Base-by-base conservation (phyloP, 92 coral and sea anemone genomes). In the Scolanthus callimorphus region DNA sequence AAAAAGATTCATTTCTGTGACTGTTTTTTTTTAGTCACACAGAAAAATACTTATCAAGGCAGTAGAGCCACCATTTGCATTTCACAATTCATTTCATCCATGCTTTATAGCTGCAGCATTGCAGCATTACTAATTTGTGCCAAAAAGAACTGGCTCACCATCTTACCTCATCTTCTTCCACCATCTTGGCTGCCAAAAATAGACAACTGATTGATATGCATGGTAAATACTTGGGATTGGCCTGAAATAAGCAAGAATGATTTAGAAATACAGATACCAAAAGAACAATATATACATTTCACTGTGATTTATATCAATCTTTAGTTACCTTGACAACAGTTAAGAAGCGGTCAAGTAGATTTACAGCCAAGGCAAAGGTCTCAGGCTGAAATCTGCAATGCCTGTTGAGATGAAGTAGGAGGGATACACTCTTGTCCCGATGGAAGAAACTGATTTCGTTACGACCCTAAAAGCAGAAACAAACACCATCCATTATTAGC, bases 101-200 rank as follows among this genome's bases (percentile, higher is more conserved):
- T n/a, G n/a, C n/a, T n/a, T n/a, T n/a, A n/a, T n/a, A n/a, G n/a
- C n/a, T n/a, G n/a, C n/a, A n/a, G n/a, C n/a, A n/a, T n/a, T n/a
- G n/a, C n/a, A n/a, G n/a, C n/a, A n/a, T n/a, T n/a, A n/a, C n/a
- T n/a, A n/a, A n/a, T n/a, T n/a, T n/a, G n/a, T n/a, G n/a, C n/a
- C n/a, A n/a, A n/a, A n/a, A n/a, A n/a, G n/a, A n/a, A n/a, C n/a
- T n/a, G n/a, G n/a, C n/a, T n/a, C n/a, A n/a, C n/a, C n/a, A n/a
- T n/a, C 39, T 3, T 80, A 94, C 99, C 94, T 94, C 99, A 76
- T 94, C 99, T 63, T 94, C 99, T 71, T 94, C 99, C 69, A 82
- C 80, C 69, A 94, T 79, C 76, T 94, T 94, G 21, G 85, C 96
- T 49, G 99, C 99, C 53, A 94, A 70, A 59, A 94, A 94, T 27